Percentiles rank a stretch among this genome's conserved stretches.
Evolutionary conservation across 2,797 vertebrate species (phyloP).

Genomic region (Balearica regulorum): DNA sequence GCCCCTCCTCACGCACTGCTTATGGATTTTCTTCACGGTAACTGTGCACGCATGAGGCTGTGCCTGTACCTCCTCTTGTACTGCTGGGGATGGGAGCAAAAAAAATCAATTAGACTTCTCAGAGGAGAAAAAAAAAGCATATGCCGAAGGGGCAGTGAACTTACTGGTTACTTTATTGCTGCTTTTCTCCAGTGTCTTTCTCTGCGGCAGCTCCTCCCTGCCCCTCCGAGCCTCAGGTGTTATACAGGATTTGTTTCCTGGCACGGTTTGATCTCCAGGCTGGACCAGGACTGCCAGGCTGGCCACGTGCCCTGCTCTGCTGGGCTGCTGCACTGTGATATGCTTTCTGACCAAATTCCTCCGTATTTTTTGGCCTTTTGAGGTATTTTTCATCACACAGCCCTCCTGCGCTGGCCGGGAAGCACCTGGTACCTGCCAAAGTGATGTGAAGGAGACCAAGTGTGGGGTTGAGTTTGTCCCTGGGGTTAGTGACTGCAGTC

Average conservation of each 20-base stretch:
- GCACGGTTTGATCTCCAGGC: not conserved
- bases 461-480: not conserved
- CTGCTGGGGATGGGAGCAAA: not conserved
- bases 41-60: not conserved
- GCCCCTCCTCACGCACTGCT: accelerated
- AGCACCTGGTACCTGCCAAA: not conserved
- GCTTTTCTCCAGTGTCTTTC: not conserved
- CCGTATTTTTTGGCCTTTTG: not conserved
- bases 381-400: not conserved
- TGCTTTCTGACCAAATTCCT: not conserved
- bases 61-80: not conserved
- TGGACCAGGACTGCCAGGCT: not conserved
- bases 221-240: not conserved
- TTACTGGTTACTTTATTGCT: not conserved
- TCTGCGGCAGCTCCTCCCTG: not conserved
- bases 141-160: not conserved
- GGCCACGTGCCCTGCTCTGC: not conserved
- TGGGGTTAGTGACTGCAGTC: not conserved
- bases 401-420: not conserved
- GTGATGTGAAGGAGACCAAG: not conserved
- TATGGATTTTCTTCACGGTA: not conserved
- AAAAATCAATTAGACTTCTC: not conserved
- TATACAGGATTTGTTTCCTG: too few relatives aligned
- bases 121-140: not conserved
- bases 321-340: not conserved